A percentile compares a stretch with the other conserved stretches of the same genome.
Evolutionary conservation across 2,888 invertebrate species (phyloP).

Genomic region (Lacanobia oleracea): DNA sequence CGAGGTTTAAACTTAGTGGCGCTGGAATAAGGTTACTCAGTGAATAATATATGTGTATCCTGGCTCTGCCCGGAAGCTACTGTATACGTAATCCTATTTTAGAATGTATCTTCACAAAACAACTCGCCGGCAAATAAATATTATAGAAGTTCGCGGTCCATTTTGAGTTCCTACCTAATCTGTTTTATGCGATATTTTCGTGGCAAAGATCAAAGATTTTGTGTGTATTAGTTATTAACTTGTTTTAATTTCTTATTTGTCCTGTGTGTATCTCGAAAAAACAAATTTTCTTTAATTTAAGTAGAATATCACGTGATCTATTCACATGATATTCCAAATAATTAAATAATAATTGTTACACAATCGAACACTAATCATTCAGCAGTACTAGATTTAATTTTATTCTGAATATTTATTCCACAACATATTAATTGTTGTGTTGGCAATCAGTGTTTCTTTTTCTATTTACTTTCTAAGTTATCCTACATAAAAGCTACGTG

Average conservation of each 20-base stretch:
- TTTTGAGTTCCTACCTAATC: conserved; percentile 48
- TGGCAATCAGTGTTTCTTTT: no score
- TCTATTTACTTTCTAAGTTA: no score
- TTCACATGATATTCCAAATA: background rate
- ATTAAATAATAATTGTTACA: no score
- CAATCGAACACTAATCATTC: background rate
- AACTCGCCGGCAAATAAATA: conserved; percentile 72
- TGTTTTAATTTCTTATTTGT: no score
- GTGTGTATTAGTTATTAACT: no score
- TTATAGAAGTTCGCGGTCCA: conserved; percentile 58
- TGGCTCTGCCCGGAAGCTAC: conserved; percentile 77
- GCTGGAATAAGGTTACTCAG: conserved; percentile 77
- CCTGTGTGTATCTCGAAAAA: no score
- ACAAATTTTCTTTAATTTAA: no score
- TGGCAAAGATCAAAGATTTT: background rate
- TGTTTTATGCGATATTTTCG: conserved; percentile 36
- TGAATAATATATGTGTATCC: conserved; percentile 85
- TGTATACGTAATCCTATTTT: conserved; percentile 80
- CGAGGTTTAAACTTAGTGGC: conserved; percentile 81
- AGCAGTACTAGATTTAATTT: background rate
- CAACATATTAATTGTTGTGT: no score
- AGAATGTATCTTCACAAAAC: conserved; percentile 77
- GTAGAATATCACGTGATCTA: no score
- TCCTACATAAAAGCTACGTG: no score
- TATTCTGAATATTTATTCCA: no score